Base-by-base conservation (phyloP, 2,888 invertebrate genomes). In the Chorisops tibialis region DNA sequence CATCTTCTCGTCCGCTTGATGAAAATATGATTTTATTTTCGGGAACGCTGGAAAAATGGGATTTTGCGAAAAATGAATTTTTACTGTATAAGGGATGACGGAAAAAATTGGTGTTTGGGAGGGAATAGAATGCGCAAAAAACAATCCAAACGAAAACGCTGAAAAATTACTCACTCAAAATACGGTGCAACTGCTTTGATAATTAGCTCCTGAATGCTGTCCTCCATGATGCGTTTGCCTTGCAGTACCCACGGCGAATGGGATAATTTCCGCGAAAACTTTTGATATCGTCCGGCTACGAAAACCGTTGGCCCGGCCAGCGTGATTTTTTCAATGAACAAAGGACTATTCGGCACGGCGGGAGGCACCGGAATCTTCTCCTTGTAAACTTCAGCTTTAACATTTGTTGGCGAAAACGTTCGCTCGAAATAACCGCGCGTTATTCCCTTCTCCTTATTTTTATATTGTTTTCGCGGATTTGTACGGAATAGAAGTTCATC, bases 221-320 rank as follows among this genome's bases (percentile, higher is more conserved):
- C 86, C 67, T 88, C 88, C 81, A 90, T 85, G 68, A 89, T 85
- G 58, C 90, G 82, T 65, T 85, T 83, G 0, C 94, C 93, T 68
- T 89, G 85, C 59, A 95, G 80, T 59, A 94, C 77, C 96, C 97
- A 98, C 1, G 97, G 97, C 0, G 96, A 94, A 80, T 99, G 98
- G 54, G 94, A 90, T 24, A 99, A 78, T 66, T 83, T 80, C 51
- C 97, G 83, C 3, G 90, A 90, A 71, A 87, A 85, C 77, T 96
- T 96, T 67, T 88, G 83, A 75, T 97, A 96, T 58, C 95, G 70
- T 3, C 78, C 78, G 0, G 78, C 79, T 6, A 78, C 70, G 62
- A 74, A 78, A 0, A 76, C 70, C 7, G 75, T 72, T 2, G 78
- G 78, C 1, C 78, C 78, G 1, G 65, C 62, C 2, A 77, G 66